Base-by-base conservation (phyloP, 1,140 invertebrate genomes). In the Drosophila oshimai region DNA sequence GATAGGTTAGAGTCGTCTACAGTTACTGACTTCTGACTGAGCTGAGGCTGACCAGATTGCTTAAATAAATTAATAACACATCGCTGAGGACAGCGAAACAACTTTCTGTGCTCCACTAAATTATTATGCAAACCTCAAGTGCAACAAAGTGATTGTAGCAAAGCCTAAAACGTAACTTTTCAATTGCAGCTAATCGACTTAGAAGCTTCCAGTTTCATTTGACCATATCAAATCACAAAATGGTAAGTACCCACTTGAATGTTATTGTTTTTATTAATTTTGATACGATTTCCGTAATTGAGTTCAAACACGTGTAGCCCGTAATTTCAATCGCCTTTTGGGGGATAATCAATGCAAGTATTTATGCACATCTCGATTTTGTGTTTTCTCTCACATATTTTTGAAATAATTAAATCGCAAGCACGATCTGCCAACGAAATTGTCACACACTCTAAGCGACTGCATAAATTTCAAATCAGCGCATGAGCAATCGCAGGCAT, bases 1-100 rank as follows among this genome's bases (percentile, higher is more conserved):
- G 86, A 86, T 81, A 86, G 76, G 80, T 81, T 60, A 65, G 74
- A 73, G 45, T 49, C 74, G 79, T 87, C 80, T 86, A 73, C 71
- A 65, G 76, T 86, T 86, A 80, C 80, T 37, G 57, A 61, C 36
- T 42, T 58, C 46, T 37, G 33, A 29, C 36, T 46, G 26, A 45
- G 44, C 36, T 46, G 26, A 45, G 44, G 47, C 41, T 65, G 60
- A 67, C 37, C 58, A 60, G 51, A 20, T 18, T 29, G 39, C 39
- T 31, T 20, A 24, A 55, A 33, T 24, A 37, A 60, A 45, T 64
- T 26, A 67, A 41, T 31, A 47, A 64, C 26, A 50, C 31, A 20
- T 34, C 22, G 53, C 9, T 31, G 49, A 68, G 65, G 65, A 72
- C 69, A 42, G 36, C 24, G 20, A 60, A 72, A 72, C 57, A 73